Evolutionary conservation across 1,140 invertebrate genomes (phyloP).

Genomic region (Magallana ariakensis): DNA sequence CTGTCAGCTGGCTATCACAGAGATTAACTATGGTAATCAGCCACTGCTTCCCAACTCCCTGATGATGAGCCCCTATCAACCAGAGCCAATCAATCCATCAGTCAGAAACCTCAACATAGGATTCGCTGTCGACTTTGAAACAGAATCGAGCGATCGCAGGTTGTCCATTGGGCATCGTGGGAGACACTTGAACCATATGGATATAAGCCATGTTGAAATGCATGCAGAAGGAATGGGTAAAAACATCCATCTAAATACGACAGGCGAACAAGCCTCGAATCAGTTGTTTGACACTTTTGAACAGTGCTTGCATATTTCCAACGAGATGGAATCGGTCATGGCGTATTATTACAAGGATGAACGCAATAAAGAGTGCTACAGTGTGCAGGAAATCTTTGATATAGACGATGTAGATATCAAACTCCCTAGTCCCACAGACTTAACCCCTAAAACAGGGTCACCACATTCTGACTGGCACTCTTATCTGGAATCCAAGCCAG

Average conservation of each 20-base stretch:
- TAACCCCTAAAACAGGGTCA: not conserved
- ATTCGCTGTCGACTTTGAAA: slow-evolving; percentile 84
- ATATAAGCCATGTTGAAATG: slow-evolving; percentile 60
- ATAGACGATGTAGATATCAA: slow-evolving; percentile 85
- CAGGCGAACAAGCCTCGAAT: slow-evolving; percentile 74
- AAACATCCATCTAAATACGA: slow-evolving; percentile 45
- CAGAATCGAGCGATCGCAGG: slow-evolving; percentile 46
- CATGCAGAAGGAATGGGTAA: slow-evolving; percentile 38
- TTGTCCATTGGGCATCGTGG: slow-evolving; percentile 35
- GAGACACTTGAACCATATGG: slow-evolving; percentile 54
- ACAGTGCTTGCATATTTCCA: slow-evolving; percentile 90
- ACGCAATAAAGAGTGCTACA: slow-evolving; percentile 86
- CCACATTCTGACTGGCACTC: slow-evolving; percentile 53
- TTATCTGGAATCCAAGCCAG: slow-evolving; percentile 60
- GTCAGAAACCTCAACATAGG: slow-evolving; percentile 84
- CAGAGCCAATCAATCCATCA: slow-evolving; percentile 58
- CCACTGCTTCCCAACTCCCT: slow-evolving; percentile 45
- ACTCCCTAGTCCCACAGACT: slow-evolving; percentile 42
- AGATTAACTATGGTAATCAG: slow-evolving; percentile 80
- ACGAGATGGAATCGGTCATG: slow-evolving; percentile 92
- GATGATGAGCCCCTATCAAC: slow-evolving; percentile 27
- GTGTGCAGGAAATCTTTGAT: slow-evolving; percentile 93
- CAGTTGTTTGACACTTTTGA: slow-evolving; percentile 88
- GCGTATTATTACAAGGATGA: slow-evolving; percentile 92
- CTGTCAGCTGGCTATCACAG: slow-evolving; percentile 86